Conservation (phyloP, 2,797 vertebrate species). For the Sebastes steindachneri region DNA sequence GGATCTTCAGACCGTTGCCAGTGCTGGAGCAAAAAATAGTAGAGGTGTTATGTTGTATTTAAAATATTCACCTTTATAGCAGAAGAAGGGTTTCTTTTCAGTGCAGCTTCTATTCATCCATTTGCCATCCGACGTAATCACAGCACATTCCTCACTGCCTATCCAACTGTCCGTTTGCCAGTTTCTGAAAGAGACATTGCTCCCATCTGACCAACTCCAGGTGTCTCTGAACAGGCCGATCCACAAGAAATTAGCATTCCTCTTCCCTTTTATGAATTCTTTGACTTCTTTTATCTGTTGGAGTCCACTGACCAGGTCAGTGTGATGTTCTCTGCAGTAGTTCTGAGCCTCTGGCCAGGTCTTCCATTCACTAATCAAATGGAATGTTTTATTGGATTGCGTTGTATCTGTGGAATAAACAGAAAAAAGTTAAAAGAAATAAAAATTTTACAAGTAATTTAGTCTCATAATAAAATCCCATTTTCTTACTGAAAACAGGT, state of each 20-base stretch:
- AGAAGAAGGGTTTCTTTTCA: rapidly evolving
- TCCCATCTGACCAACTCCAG: constrained; percentile 42
- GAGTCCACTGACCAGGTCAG: constrained; percentile 28
- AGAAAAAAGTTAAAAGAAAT: not conserved
- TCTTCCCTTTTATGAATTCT: too few species aligned
- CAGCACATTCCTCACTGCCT: not conserved
- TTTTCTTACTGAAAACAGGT: not conserved
- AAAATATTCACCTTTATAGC: constrained; percentile 6
- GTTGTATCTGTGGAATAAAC: not conserved
- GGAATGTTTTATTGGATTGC: rapidly evolving
- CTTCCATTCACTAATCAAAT: not conserved
- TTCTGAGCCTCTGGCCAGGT: not conserved
- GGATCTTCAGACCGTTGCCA: not conserved
- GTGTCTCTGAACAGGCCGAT: constrained; percentile 13
- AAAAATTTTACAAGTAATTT: not conserved
- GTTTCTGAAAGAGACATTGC: not conserved
- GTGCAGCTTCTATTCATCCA: rapidly evolving
- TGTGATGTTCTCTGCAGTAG: not conserved
- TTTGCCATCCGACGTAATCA: rapidly evolving
- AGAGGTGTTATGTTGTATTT: not conserved
- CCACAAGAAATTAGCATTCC: not conserved
- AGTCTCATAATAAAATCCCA: not conserved
- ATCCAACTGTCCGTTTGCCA: rapidly evolving
- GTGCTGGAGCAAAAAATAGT: not conserved
- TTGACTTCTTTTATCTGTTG: not conserved